Conservation (phyloP, 2,113 vertebrate species). For the Solenodon paradoxus region DNA sequence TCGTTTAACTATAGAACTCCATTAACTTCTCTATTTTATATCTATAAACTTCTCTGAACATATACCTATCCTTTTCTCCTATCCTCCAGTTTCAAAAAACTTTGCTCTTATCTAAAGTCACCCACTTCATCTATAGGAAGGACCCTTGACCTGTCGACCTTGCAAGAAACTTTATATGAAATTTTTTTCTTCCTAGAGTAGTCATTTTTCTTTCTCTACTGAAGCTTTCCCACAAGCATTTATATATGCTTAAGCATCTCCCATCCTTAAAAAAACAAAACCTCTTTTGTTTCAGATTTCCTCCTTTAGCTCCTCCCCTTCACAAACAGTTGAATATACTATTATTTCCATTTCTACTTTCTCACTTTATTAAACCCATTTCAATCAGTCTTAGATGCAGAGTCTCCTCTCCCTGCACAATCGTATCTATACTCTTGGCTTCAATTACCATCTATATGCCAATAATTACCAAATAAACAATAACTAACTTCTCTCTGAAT, state of each 20-base stretch:
- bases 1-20: neutral
- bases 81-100: neutral
- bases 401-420: neutral
- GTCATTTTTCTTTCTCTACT: neutral
- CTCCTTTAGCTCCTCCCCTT: neutral
- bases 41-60: neutral
- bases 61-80: neutral
- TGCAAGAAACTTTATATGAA: neutral
- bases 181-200: neutral
- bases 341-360: neutral
- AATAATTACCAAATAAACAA: neutral
- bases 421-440: neutral
- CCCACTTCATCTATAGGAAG: neutral
- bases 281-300: neutral
- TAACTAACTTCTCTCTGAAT: neutral
- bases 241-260: neutral
- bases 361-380: neutral
- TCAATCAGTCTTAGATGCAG: neutral
- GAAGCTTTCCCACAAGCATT: neutral
- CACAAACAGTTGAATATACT: neutral
- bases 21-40: neutral
- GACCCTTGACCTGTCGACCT: neutral
- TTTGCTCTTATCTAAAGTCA: neutral
- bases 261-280: neutral
- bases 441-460: neutral